These are phyloP conservation scores for Meleagris gallopavo DNA, from an alignment of 2,113 vertebrate species.

Conservation along the genomic window DNA sequence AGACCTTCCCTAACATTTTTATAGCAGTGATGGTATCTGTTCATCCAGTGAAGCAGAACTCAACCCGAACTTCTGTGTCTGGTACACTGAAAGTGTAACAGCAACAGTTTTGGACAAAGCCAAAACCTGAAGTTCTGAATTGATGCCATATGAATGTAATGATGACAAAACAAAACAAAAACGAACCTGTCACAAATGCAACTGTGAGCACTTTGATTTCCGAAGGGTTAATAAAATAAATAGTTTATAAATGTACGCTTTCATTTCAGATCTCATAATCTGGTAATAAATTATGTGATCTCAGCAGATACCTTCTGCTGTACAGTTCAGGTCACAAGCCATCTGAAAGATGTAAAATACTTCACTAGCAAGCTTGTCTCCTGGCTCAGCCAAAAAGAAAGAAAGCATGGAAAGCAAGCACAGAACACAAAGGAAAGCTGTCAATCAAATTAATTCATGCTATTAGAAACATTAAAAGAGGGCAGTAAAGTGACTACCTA, in stretches of 20 bases:
- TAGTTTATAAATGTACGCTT: constrained; percentile 65
- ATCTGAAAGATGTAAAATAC: constrained; percentile 98
- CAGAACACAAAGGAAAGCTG: constrained; percentile 76
- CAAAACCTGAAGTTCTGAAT: constrained; percentile 48
- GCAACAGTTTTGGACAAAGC: constrained; percentile 44
- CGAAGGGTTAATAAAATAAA: constrained; percentile 68
- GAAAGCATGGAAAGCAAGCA: constrained; percentile 83
- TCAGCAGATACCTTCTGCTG: constrained; percentile 99
- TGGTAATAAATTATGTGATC: constrained; percentile 86
- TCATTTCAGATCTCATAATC: constrained; percentile 87
- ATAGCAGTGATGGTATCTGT: background rate
- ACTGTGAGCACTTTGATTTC: constrained; percentile 68
- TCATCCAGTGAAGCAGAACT: constrained; percentile 46
- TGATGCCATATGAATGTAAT: constrained; percentile 52
- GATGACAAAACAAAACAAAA: constrained; percentile 58
- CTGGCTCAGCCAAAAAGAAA: constrained; percentile 91
- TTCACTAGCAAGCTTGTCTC: constrained; percentile 92
- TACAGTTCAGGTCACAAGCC: constrained; percentile 99
- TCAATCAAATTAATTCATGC: constrained; percentile 75
- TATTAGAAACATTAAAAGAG: constrained; percentile 47
- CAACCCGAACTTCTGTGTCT: constrained; percentile 40
- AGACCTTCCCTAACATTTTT: background rate
- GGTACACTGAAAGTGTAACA: constrained; percentile 27
- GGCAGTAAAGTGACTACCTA: constrained; percentile 1
- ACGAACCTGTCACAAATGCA: constrained; percentile 58